Percentiles rank a stretch among this genome's conserved stretches.
phyloP scores from a whole-genome alignment of 2,888 invertebrate species.

The Apotomis turbidana region DNA sequence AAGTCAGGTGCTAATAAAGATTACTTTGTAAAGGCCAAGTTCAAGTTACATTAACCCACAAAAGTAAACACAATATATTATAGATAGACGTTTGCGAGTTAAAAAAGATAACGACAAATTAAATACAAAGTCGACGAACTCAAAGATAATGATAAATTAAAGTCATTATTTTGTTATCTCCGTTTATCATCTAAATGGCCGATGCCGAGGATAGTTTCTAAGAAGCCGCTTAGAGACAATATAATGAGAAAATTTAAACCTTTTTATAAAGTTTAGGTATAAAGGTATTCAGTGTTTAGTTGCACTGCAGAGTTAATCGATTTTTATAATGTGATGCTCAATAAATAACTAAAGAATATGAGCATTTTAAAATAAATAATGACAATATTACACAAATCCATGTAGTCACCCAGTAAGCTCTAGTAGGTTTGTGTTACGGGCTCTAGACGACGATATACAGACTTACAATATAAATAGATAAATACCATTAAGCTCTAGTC shows the following conservation, averaged over 20 bases:
- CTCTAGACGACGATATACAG: too few relatives aligned
- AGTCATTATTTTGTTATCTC: constrained; percentile 66
- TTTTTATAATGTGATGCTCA: too few relatives aligned
- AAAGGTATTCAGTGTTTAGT: not conserved
- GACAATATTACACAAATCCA: too few relatives aligned
- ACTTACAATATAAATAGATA: too few relatives aligned
- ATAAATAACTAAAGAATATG: too few relatives aligned
- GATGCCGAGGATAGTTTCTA: constrained; percentile 56
- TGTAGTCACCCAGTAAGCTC: too few relatives aligned
- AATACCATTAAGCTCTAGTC: too few relatives aligned
- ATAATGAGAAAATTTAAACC: not conserved
- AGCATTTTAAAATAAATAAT: too few relatives aligned
- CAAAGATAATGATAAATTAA: constrained; percentile 62
- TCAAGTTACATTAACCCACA: constrained; percentile 12
- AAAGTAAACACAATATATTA: constrained; percentile 19
- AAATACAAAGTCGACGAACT: constrained; percentile 63
- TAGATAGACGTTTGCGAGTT: constrained; percentile 47
- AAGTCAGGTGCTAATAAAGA: not conserved
- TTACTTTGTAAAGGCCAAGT: constrained; percentile 20
- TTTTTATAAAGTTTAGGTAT: constrained; percentile 2
- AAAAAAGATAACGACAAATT: constrained; percentile 56
- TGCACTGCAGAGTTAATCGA: not conserved
- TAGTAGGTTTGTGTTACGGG: too few relatives aligned
- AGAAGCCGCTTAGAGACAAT: constrained; percentile 46
- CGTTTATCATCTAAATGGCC: constrained; percentile 69